Evolutionary conservation across 2,797 vertebrate genomes (phyloP).

Genomic region (Diglossa cyanea): DNA sequence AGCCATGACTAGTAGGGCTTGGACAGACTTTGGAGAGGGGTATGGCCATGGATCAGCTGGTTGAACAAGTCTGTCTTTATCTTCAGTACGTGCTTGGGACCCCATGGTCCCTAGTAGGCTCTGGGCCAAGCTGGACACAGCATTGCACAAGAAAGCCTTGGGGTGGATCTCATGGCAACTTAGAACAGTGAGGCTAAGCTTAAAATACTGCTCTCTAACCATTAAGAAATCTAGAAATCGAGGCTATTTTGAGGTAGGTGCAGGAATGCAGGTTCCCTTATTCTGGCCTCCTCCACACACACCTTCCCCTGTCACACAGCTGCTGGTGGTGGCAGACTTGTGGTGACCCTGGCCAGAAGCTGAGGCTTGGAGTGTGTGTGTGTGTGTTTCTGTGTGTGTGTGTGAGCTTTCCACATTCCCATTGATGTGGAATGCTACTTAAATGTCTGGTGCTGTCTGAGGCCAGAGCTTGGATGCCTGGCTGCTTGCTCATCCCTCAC

Average conservation of each 20-base stretch:
- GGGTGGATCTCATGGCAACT: background rate
- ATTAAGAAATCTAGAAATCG: background rate
- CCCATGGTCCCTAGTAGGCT: background rate
- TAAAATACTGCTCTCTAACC: background rate
- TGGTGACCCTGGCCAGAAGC: background rate
- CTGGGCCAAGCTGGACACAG: background rate
- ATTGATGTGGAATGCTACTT: background rate
- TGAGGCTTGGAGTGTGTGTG: background rate
- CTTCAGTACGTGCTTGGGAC: background rate
- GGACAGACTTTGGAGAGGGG: background rate
- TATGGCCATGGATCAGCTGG: background rate
- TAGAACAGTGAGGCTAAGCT: background rate
- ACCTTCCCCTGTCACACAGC: background rate
- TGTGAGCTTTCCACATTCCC: background rate
- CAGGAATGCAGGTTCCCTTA: background rate
- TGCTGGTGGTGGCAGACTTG: background rate
- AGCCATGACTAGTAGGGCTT: background rate
- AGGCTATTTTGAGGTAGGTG: background rate
- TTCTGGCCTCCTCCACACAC: background rate
- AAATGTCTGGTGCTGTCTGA: background rate
- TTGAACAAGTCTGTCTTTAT: background rate
- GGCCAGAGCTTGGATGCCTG: background rate
- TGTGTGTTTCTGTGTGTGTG: no score
- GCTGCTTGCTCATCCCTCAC: conserved; percentile 27
- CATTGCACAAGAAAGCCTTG: background rate